Evolutionary conservation across 2,888 invertebrate species (phyloP), one percentile per base, ranked within the genome.

Genomic region (Catocala nupta): DNA sequence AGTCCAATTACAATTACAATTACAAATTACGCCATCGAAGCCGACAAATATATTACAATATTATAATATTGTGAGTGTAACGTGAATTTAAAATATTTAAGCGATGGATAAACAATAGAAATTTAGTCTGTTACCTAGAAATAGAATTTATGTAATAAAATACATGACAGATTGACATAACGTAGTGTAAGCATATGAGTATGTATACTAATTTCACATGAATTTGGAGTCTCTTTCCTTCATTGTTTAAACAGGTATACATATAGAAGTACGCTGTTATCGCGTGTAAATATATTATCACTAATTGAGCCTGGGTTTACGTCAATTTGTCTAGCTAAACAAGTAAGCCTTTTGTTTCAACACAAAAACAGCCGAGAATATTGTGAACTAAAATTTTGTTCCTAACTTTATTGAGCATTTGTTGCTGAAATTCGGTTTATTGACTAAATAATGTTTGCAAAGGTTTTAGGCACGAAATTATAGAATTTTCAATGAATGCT

Each of bases 371-470:
- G 8, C 13, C 4, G 49, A 43, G 34, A 42, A 47, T 47, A 59
- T 54, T 59, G 33, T 2, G 13, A 43, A 49, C 43, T 54, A 44
- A 43, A 59, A 50, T 43, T 49, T 55, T 36, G 11, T 47, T 55
- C 16, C 2, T 3, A 55, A 61, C 11, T 54, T 53, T 49, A 49
- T 11, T n/a, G n/a, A 45, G 33, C 16, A 25, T 47, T 68, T 61
- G 51, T 36, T 12, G 5, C 25, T 8, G 16, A 68, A 58, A 55
- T 62, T 39, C 12, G 11, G 65, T 53, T 59, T 71, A 65, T 65
- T 63, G 45, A 48, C 57, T 65, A 61, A 68, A 65, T 65, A 68
- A 68, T 50, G 51, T 63, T 71, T 50, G 59, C 57, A 68, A 59
- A 68, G 50, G 75, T 51, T 52, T 60, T 51, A 16, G 11, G 48